Percentiles rank a stretch among this genome's conserved stretches.
Evolutionary conservation across 2,113 vertebrate species (phyloP).

Genomic region (Synchiropus splendidus): DNA sequence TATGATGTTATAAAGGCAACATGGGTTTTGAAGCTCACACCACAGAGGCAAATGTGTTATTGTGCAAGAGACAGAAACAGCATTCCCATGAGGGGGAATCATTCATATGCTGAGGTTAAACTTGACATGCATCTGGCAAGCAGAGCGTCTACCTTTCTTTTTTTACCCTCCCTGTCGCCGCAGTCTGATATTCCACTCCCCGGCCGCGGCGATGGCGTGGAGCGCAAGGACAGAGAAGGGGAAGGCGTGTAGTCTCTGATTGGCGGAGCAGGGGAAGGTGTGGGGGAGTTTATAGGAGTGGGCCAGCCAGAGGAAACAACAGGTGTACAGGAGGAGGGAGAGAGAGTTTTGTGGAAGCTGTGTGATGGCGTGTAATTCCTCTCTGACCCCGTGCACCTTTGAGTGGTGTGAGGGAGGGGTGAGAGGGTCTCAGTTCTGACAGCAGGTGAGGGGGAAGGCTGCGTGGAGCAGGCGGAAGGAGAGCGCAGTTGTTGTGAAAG

Average conservation of each 20-base stretch:
- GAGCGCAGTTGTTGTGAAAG: conserved; percentile 40
- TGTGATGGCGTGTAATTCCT: conserved; percentile 17
- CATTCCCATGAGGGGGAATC: too few species aligned
- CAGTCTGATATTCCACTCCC: conserved; percentile 56
- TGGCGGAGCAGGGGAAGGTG: conserved; percentile 46
- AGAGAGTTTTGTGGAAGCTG: conserved; percentile 28
- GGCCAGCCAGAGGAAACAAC: conserved; percentile 27
- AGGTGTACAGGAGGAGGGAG: conserved; percentile 41
- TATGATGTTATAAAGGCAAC: too few species aligned
- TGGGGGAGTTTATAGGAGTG: conserved; percentile 32
- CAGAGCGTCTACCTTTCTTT: conserved; percentile 62
- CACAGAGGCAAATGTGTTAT: too few species aligned
- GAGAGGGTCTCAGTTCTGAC: conserved; percentile 7
- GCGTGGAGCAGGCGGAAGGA: conserved; percentile 3
- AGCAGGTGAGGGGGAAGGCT: background rate
- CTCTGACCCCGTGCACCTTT: background rate
- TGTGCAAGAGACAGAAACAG: background rate
- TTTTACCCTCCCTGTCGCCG: conserved; percentile 60
- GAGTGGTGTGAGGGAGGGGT: conserved; percentile 4
- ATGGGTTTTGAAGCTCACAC: too few species aligned
- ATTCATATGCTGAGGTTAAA: conserved; percentile 20
- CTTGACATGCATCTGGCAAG: conserved; percentile 35
- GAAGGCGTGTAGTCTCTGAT: conserved; percentile 50
- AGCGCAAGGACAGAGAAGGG: conserved; percentile 51
- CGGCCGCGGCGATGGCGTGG: conserved; percentile 54